Conservation (phyloP, 2,113 vertebrate genomes). For the Seriola aureovittata region DNA sequence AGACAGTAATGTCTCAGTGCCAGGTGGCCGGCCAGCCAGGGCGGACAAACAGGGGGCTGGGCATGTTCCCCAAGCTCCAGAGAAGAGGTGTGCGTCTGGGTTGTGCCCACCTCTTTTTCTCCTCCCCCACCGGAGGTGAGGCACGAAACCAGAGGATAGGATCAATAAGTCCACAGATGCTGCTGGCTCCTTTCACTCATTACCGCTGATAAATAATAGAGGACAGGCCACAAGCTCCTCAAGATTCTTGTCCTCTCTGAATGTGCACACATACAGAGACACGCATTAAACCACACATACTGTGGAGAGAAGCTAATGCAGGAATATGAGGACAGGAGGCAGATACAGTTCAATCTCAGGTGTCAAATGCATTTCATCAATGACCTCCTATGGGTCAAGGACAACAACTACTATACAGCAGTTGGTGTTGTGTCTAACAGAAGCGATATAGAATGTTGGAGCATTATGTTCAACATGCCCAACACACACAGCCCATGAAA, state of each 20-base stretch:
- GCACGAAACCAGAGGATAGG: constrained; percentile 72
- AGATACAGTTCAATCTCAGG: constrained; percentile 1
- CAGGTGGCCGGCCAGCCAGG: constrained; percentile 44
- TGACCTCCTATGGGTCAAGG: background rate
- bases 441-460: background rate
- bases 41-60: constrained; percentile 14
- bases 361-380: background rate
- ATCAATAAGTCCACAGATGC: constrained; percentile 82
- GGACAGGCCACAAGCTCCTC: constrained; percentile 49
- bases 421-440: background rate
- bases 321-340: constrained; percentile 17
- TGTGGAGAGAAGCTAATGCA: background rate
- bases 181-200: constrained; percentile 78
- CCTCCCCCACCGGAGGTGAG: constrained; percentile 67
- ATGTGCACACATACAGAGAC: constrained; percentile 27
- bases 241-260: constrained; percentile 39
- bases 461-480: constrained; percentile 16
- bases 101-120: constrained; percentile 10
- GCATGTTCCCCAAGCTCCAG: constrained; percentile 18
- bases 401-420: background rate
- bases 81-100: constrained; percentile 42
- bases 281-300: constrained; percentile 26
- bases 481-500: constrained; percentile 2
- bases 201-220: constrained; percentile 84
- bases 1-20: constrained; percentile 45